Base-by-base conservation (phyloP, 1,140 invertebrate genomes). In the Pygmarrhopalites habei region DNA sequence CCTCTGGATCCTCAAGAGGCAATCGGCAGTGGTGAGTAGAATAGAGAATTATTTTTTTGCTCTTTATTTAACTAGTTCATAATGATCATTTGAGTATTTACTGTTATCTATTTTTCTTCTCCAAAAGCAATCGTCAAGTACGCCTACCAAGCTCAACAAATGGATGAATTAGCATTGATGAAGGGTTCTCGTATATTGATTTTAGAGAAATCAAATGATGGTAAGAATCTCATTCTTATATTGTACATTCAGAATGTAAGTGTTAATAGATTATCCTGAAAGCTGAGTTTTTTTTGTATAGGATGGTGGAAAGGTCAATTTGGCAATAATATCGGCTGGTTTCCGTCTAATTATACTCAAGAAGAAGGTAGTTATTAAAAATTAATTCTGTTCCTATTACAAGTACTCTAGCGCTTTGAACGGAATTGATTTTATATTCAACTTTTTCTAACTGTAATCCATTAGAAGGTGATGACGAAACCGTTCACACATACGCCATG, bases 401-500 rank as follows among this genome's bases (percentile, higher is more conserved):
- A n/a, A n/a, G n/a, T n/a, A n/a, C n/a, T n/a, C n/a, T n/a, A n/a
- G n/a, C n/a, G n/a, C n/a, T n/a, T n/a, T n/a, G n/a, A n/a, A n/a
- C n/a, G n/a, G n/a, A n/a, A n/a, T n/a, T n/a, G n/a, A n/a, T n/a
- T n/a, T n/a, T n/a, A n/a, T n/a, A n/a, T n/a, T n/a, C n/a, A n/a
- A n/a, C n/a, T n/a, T n/a, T n/a, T n/a, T 95, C 92, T 41, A 98
- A 98, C 79, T 98, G 98, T 78, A 94, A 93, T 51, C 89, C 92
- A 75, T 89, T 96, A 77, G 92, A 95, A 75, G 83, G 86, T 71
- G 79, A 75, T 51, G 88, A 91, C 72, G 88, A 90, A 72, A 87
- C 87, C 26, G 82, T 89, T 29, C 89, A 95, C 74, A 91, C 91
- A 49, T 90, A 94, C 75, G 87, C 91, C 51, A 90, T 92, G 86